These are phyloP conservation scores for Bagarius yarrelli DNA, from an alignment of 2,113 vertebrate species.

Conservation along the genomic window DNA sequence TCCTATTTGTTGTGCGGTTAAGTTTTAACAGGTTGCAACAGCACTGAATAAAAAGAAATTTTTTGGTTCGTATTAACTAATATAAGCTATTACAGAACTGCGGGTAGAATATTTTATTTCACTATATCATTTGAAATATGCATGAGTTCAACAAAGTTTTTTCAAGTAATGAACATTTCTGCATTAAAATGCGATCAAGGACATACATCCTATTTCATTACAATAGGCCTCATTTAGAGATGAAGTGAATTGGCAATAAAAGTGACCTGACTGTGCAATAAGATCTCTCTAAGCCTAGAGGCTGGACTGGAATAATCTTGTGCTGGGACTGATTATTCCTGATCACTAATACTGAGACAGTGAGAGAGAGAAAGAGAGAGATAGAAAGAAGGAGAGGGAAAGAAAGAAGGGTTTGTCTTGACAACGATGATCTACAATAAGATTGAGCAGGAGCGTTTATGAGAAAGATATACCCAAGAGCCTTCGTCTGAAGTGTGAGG, in stretches of 20 bases:
- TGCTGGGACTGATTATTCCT: slow-evolving; percentile 28
- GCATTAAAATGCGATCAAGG: slow-evolving; percentile 35
- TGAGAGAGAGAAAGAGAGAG: slow-evolving; percentile 5
- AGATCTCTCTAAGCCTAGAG: slow-evolving; percentile 24
- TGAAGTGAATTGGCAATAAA: slow-evolving; percentile 40
- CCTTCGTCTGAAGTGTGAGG: slow-evolving; percentile 33
- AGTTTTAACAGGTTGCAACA: background rate
- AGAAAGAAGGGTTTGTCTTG: slow-evolving; percentile 9
- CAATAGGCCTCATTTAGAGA: slow-evolving; percentile 32
- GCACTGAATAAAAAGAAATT: background rate
- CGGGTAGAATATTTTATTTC: slow-evolving; percentile 12
- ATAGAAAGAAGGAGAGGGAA: background rate
- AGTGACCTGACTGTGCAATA: slow-evolving; percentile 38
- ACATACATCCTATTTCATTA: slow-evolving; percentile 31
- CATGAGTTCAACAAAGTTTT: slow-evolving; percentile 20
- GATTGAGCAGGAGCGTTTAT: slow-evolving; percentile 45
- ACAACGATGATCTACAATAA: slow-evolving; percentile 37
- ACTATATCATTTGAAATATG: slow-evolving; percentile 1
- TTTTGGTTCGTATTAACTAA: background rate
- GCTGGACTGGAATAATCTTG: slow-evolving; percentile 2
- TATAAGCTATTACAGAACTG: background rate
- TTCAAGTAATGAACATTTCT: slow-evolving; percentile 22
- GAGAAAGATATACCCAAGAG: slow-evolving; percentile 43
- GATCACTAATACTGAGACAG: slow-evolving; percentile 1
- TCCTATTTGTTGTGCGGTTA: background rate